phyloP scores from a whole-genome alignment of 2,888 invertebrate species.

The Galeruca laticollis region DNA sequence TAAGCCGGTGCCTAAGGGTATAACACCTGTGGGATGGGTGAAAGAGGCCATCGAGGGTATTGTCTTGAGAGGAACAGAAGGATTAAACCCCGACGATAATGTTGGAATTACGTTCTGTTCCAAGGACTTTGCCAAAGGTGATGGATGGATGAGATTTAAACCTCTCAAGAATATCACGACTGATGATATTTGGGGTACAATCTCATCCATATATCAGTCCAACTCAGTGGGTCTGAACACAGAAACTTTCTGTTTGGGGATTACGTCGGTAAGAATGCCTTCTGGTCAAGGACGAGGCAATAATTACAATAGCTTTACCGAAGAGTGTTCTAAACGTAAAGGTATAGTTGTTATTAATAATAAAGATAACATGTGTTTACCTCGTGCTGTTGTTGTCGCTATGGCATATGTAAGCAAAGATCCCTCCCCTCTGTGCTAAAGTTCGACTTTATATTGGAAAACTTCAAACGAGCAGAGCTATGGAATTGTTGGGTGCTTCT shows the following conservation, averaged over 20 bases:
- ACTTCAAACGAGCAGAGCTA: conserved; percentile 12
- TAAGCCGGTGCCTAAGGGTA: too few relatives aligned
- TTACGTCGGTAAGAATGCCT: conserved; percentile 30
- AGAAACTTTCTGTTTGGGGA: conserved; percentile 44
- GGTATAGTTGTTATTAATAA: conserved; percentile 42
- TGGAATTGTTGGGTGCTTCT: conserved; percentile 10
- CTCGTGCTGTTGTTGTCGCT: conserved; percentile 40
- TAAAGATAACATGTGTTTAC: conserved; percentile 44
- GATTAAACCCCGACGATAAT: neutral
- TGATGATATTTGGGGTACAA: conserved; percentile 9
- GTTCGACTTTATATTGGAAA: conserved; percentile 27
- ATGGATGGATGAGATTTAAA: conserved; percentile 59
- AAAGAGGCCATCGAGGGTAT: neutral
- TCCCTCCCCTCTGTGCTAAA: conserved; percentile 1
- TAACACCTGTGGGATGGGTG: neutral
- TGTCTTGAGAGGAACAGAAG: neutral
- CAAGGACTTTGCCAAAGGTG: neutral
- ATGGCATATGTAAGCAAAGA: conserved; percentile 36
- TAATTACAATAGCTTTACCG: conserved; percentile 32
- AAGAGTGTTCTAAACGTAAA: conserved; percentile 35
- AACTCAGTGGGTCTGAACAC: conserved; percentile 36
- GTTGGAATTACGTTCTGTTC: conserved; percentile 17
- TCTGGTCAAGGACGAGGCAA: neutral
- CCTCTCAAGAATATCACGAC: neutral
- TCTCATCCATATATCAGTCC: conserved; percentile 19